These are phyloP conservation scores for Mastomys natalensis DNA, from an alignment of 2,113 vertebrate species.

Conservation along the genomic window DNA sequence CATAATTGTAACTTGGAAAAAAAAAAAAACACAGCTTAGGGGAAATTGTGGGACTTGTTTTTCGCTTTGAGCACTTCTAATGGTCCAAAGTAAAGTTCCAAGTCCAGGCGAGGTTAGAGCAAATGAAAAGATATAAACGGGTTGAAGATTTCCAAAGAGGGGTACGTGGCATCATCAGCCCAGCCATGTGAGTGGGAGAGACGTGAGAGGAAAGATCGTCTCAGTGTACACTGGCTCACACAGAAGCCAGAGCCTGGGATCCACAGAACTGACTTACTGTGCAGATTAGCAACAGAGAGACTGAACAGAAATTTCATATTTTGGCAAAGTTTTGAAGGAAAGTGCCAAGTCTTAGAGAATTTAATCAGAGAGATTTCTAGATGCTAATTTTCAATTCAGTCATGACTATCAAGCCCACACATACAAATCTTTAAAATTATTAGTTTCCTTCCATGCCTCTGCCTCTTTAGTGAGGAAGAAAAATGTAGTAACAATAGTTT, in stretches of 20 bases:
- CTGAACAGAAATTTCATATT: neutral
- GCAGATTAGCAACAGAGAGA: neutral
- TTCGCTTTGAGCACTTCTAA: neutral
- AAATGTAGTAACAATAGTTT: neutral
- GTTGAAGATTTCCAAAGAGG: neutral
- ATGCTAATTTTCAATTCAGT: neutral
- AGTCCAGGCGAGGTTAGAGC: neutral
- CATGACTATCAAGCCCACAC: neutral
- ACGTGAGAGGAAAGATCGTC: neutral
- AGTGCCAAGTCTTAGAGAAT: neutral
- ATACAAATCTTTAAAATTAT: neutral
- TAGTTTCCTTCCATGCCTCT: neutral
- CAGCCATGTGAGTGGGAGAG: neutral
- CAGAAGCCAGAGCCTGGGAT: neutral
- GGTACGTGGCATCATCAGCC: neutral
- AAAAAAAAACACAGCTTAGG: neutral
- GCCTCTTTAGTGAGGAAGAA: neutral
- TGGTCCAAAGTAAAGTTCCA: neutral
- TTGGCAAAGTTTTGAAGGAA: slow-evolving; percentile 14
- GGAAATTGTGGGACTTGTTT: neutral
- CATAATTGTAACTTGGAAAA: neutral
- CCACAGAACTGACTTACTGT: fast-evolving
- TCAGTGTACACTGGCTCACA: neutral
- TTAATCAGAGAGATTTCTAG: neutral
- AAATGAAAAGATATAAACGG: slow-evolving; percentile 11